phyloP scores from a whole-genome alignment of 1,140 invertebrate species.

The Phortica variegata region DNA sequence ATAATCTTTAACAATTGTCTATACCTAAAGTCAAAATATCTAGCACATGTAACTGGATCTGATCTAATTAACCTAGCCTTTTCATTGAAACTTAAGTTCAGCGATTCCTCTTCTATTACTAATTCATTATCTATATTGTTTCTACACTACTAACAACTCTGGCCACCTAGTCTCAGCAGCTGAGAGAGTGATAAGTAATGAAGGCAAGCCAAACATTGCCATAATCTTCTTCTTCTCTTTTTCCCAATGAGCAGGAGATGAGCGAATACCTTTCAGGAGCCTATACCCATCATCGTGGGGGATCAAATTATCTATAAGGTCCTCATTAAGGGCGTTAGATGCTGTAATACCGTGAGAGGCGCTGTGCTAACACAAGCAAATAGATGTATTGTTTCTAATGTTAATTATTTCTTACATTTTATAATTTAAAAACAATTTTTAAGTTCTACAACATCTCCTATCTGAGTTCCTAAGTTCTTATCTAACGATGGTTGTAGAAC shows the following conservation, averaged over 20 bases:
- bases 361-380: neutral
- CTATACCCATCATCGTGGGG: neutral
- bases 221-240: conserved; percentile 6
- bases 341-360: neutral
- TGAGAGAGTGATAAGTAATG: too few species aligned
- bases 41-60: conserved; percentile 2
- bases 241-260: conserved; percentile 11
- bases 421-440: conserved; percentile 4
- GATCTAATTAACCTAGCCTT: neutral
- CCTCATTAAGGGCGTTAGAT: conserved; percentile 4
- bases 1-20: conserved; percentile 1
- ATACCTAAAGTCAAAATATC: conserved; percentile 3
- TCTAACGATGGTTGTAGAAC: conserved; percentile 8
- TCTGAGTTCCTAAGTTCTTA: conserved; percentile 6
- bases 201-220: conserved; percentile 5
- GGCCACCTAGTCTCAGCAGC: too few species aligned
- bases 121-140: too few species aligned
- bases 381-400: too few species aligned
- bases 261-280: conserved; percentile 4
- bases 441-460: conserved; percentile 11
- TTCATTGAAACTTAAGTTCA: too few species aligned
- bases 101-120: too few species aligned
- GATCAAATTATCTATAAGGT: neutral
- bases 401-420: neutral
- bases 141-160: too few species aligned